A percentile compares a stretch with the other conserved stretches of the same genome.
phyloP scores from a whole-genome alignment of 2,113 vertebrate species.

The Calidris pugnax region DNA sequence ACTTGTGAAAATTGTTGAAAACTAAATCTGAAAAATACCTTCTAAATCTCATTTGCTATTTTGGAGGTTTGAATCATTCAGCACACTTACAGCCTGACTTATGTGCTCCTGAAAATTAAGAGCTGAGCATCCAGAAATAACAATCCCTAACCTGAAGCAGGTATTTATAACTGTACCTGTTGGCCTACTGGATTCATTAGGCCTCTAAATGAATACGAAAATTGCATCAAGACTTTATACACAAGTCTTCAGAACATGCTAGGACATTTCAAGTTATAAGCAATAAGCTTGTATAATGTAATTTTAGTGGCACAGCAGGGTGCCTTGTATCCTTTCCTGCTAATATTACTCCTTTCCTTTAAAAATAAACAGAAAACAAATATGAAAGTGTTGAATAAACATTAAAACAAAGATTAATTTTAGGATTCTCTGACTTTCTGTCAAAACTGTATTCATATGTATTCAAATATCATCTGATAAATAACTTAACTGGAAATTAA shows the following conservation, averaged over 20 bases:
- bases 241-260: neutral
- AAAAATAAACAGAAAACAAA: slow-evolving; percentile 65
- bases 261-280: neutral
- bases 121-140: neutral
- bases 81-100: neutral
- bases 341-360: slow-evolving; percentile 24
- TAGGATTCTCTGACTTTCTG: slow-evolving; percentile 64
- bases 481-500: slow-evolving; percentile 71
- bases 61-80: neutral
- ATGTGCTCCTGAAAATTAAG: neutral
- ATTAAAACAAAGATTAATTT: slow-evolving; percentile 66
- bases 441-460: slow-evolving; percentile 67
- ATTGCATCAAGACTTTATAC: neutral
- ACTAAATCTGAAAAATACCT: neutral
- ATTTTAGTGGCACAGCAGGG: slow-evolving; percentile 13
- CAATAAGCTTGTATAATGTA: neutral
- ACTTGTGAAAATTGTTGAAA: neutral
- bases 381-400: slow-evolving; percentile 66
- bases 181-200: neutral
- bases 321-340: neutral
- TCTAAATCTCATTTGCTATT: neutral
- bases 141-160: neutral
- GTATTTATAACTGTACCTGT: neutral
- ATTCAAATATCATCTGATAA: slow-evolving; percentile 67
- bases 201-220: neutral